These are phyloP conservation scores for Trichomycterus rosablanca DNA, from an alignment of 2,113 vertebrate genomes.

Conservation along the genomic window DNA sequence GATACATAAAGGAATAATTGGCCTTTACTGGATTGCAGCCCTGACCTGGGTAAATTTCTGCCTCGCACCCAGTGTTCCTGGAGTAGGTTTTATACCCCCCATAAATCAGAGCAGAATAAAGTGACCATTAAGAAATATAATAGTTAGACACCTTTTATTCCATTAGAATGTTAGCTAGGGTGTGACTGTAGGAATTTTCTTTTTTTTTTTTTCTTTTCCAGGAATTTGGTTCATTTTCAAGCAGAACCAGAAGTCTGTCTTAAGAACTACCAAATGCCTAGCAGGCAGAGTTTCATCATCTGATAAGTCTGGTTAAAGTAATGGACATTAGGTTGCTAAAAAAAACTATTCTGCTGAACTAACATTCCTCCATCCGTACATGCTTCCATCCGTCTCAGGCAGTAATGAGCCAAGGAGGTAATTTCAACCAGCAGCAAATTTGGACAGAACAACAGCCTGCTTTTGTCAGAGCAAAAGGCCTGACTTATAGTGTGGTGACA, in stretches of 20 bases:
- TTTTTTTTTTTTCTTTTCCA: too few relatives aligned
- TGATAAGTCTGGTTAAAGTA: constrained; percentile 18
- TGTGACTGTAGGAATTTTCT: too few relatives aligned
- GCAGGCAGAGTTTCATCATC: constrained; percentile 37
- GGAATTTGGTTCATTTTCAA: background rate
- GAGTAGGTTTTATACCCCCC: too few relatives aligned
- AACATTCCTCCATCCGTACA: constrained; percentile 44
- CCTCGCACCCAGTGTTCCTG: too few relatives aligned
- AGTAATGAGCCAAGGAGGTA: constrained; percentile 57
- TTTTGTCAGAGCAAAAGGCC: constrained; percentile 42
- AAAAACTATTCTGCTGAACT: constrained; percentile 39
- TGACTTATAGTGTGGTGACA: constrained; percentile 64
- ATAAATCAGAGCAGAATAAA: too few relatives aligned
- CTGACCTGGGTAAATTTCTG: too few relatives aligned
- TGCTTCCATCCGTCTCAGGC: constrained; percentile 42
- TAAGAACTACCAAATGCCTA: too few relatives aligned
- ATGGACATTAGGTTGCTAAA: constrained; percentile 27
- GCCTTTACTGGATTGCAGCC: too few relatives aligned
- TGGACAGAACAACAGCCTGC: constrained; percentile 48
- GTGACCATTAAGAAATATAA: too few relatives aligned
- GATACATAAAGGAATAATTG: too few relatives aligned
- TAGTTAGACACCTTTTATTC: too few relatives aligned
- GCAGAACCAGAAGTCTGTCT: constrained; percentile 8
- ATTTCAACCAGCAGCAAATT: constrained; percentile 52
- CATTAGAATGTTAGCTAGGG: too few relatives aligned